These are phyloP conservation scores for Sylvilagus bachmani DNA, from an alignment of 2,113 vertebrate species.

Conservation along the genomic window DNA sequence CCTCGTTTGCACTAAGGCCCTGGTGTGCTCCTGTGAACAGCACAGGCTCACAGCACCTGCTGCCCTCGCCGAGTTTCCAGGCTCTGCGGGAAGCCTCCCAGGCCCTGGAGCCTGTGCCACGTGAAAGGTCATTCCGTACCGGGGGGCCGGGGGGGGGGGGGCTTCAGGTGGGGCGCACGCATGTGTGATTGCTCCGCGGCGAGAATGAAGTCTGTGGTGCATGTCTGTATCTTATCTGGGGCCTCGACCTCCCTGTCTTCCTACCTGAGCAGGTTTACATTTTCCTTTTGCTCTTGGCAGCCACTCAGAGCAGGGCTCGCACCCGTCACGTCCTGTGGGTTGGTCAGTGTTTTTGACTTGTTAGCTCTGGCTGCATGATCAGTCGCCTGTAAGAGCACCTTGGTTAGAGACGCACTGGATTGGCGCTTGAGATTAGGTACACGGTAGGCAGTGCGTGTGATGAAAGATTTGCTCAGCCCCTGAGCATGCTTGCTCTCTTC, in stretches of 20 bases:
- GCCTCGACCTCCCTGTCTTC: neutral
- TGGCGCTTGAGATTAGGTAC: slow-evolving; percentile 40
- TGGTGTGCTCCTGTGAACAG: neutral
- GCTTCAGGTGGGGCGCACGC: neutral
- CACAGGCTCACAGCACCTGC: neutral
- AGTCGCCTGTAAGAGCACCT: neutral
- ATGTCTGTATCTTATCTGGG: neutral
- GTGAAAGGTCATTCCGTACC: neutral
- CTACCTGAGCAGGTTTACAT: neutral
- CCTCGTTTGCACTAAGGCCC: neutral
- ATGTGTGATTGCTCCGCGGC: neutral
- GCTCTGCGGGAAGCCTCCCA: neutral
- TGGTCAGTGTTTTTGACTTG: neutral
- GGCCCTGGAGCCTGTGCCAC: neutral
- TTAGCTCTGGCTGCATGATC: neutral
- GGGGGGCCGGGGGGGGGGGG: too few relatives aligned
- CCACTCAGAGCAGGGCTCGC: neutral
- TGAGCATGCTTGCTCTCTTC: neutral
- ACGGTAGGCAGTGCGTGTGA: neutral
- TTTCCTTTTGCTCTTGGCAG: slow-evolving; percentile 51
- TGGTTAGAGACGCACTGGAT: slow-evolving; percentile 16
- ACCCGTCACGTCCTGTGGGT: neutral
- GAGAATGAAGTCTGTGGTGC: neutral
- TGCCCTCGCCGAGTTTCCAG: neutral
- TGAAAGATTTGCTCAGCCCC: slow-evolving; percentile 30